Evolutionary conservation across 2,888 invertebrate species (phyloP), one percentile per base, ranked within the genome.

Genomic region (Hipparchia sbordonii): DNA sequence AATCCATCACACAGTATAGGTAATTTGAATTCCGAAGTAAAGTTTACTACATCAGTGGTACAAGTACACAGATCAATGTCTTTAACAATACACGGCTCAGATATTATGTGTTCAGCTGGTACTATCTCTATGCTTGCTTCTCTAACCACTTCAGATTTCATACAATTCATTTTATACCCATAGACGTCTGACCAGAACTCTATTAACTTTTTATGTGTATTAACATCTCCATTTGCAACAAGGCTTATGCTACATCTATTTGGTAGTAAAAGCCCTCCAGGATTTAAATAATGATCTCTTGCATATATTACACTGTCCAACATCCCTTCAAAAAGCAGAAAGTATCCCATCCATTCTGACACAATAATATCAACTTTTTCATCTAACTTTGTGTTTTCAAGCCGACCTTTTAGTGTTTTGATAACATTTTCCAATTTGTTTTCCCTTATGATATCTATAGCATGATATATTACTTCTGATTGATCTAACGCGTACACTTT

Each of bases 301-400:
- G 98, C 98, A 87, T 97, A 97, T 77, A 99, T 96, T 10, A 99
- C 96, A 85, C 98, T 98, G 84, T 99, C 98, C 74, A 99, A 87
- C 99, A 99, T 99, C 62, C 98, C 98, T 93, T 99, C 99, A 88
- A 98, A 99, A 2, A 99, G 90, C 59, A 99, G 93, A 87, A 99
- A 99, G 87, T 99, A 99, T 0, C 99, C 99, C 99, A 99, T 99
- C 98, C 99, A 99, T 88, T 99, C 99, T 0, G 99, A 99, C 3
- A 99, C 96, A 78, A 99, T 98, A 6, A 98, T 95, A 87, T 99
- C 99, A 56, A 97, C 97, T 88, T 97, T 96, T 71, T 96, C 95
- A 0, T 97, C 97, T 66, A 98, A 87, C 70, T 95, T 92, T 5
- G 97, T 96, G 79, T 98, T 97, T 88, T 99, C 99, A 45, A 99